phyloP scores from a whole-genome alignment of 2,888 invertebrate species.

The Cerastis leucographa region DNA sequence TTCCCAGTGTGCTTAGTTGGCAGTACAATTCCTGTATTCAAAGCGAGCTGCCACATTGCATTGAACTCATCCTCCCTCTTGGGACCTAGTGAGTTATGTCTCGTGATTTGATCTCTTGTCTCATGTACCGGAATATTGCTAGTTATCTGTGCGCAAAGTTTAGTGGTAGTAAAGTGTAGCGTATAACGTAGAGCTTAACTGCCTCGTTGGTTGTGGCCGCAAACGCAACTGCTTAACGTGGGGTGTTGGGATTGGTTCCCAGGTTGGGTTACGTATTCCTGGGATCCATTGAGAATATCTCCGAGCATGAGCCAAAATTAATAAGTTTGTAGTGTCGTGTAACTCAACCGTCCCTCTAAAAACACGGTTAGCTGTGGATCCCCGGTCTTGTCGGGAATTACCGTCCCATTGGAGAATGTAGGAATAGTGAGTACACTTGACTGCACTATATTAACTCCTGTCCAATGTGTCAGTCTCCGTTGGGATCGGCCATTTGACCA shows the following conservation, averaged over 20 bases:
- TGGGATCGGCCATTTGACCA: background rate
- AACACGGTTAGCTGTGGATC: background rate
- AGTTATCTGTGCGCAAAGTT: background rate
- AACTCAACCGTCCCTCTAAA: background rate
- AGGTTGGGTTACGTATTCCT: background rate
- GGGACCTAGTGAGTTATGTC: slow-evolving; percentile 11
- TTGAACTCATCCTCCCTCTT: slow-evolving; percentile 20
- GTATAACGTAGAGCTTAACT: background rate
- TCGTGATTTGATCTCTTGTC: slow-evolving; percentile 14
- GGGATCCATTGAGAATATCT: background rate
- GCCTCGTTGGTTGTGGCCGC: background rate
- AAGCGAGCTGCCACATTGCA: slow-evolving; percentile 19
- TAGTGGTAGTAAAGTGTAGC: background rate
- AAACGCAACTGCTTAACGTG: background rate
- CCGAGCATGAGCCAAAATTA: background rate
- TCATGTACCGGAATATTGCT: background rate
- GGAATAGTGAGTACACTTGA: background rate
- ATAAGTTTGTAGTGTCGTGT: background rate
- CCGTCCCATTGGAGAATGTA: background rate
- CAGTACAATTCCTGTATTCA: slow-evolving; percentile 12
- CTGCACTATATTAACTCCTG: background rate
- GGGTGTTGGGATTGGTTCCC: background rate
- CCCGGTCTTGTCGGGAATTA: background rate
- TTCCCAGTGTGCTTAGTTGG: slow-evolving; percentile 9
- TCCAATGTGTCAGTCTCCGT: background rate